Percentiles rank a stretch among this genome's conserved stretches.
These are phyloP conservation scores for Channa argus DNA, from an alignment of 2,113 vertebrate genomes.

Conservation along the genomic window DNA sequence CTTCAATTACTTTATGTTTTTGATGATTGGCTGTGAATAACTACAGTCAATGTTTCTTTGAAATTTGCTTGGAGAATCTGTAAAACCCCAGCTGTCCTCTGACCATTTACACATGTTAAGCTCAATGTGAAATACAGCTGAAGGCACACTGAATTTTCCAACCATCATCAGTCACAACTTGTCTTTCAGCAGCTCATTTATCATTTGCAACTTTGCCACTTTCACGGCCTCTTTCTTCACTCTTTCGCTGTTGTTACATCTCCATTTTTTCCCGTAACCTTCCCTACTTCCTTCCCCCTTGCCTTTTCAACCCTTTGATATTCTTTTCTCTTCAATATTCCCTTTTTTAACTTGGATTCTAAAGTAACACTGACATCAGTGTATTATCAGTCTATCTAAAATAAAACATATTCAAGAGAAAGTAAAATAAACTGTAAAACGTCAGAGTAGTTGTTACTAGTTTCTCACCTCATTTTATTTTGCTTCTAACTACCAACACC, in stretches of 20 bases:
- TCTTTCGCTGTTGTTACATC: constrained; percentile 8
- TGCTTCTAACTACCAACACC: constrained; percentile 34
- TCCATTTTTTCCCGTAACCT: neutral
- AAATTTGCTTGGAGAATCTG: neutral
- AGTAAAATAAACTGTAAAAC: too few species aligned
- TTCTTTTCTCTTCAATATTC: neutral
- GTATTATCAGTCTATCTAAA: too few species aligned
- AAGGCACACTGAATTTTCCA: constrained; percentile 8
- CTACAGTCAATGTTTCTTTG: neutral
- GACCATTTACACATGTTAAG: constrained; percentile 19
- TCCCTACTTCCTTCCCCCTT: neutral
- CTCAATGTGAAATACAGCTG: constrained; percentile 23
- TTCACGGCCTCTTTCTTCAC: constrained; percentile 24
- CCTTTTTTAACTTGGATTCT: neutral
- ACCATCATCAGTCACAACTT: constrained; percentile 44
- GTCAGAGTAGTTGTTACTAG: neutral
- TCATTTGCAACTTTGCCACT: constrained; percentile 28
- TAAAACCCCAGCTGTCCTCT: constrained; percentile 36
- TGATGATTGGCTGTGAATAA: constrained; percentile 10
- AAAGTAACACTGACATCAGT: too few species aligned
- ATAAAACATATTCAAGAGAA: too few species aligned
- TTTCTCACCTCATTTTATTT: constrained; percentile 36
- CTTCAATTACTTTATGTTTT: neutral
- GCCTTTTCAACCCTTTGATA: neutral
- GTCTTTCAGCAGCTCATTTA: constrained; percentile 51